These are phyloP conservation scores for Machimus rusticus DNA, from an alignment of 2,888 invertebrate genomes.

Conservation along the genomic window DNA sequence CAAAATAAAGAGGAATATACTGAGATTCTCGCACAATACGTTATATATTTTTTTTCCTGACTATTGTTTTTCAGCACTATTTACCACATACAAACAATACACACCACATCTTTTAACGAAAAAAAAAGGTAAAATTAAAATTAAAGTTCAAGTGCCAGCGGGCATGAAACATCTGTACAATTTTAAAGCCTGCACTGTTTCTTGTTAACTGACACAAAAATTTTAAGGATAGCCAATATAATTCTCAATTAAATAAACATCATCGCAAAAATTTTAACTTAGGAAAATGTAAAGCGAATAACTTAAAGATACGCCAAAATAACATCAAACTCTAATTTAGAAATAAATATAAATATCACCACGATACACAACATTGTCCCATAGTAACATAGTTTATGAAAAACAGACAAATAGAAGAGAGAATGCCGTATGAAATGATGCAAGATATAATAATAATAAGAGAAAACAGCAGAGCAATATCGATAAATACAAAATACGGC, in stretches of 20 bases:
- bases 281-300: not conserved
- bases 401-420: constrained; percentile 37
- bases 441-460: constrained; percentile 39
- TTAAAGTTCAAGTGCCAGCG: not conserved
- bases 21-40: not conserved
- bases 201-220: not conserved
- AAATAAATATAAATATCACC: constrained; percentile 30
- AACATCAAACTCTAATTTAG: constrained; percentile 5
- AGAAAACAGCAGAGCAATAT: constrained; percentile 30
- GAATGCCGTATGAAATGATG: constrained; percentile 47
- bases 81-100: constrained; percentile 29
- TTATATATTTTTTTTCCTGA: not conserved
- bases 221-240: not conserved
- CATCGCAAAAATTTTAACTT: not conserved
- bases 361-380: constrained; percentile 22
- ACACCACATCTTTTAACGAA: not conserved
- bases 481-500: constrained; percentile 4
- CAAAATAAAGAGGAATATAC: not conserved
- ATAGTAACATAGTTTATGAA: constrained; percentile 22
- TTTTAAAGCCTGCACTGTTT: not conserved
- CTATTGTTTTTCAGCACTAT: constrained; percentile 3
- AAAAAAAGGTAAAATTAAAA: not conserved
- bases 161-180: not conserved
- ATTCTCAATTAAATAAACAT: not conserved
- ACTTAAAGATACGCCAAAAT: constrained; percentile 7